Conservation (phyloP, 2,797 vertebrate genomes). For the Phoebastria nigripes region DNA sequence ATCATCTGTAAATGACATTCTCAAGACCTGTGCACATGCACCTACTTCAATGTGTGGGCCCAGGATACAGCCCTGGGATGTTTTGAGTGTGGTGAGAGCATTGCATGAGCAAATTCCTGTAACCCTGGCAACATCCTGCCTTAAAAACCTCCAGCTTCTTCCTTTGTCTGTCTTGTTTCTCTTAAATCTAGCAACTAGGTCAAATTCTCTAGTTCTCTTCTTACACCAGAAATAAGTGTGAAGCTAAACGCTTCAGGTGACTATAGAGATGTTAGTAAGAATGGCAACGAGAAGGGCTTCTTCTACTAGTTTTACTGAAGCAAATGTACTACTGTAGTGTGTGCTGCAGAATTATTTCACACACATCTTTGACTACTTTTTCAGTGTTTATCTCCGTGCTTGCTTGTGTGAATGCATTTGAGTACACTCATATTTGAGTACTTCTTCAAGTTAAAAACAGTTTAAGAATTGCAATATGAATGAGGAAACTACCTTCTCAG, state of each 20-base stretch:
- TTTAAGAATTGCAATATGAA: neutral
- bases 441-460: neutral
- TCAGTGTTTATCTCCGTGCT: neutral
- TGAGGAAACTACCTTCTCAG: neutral
- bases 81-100: neutral
- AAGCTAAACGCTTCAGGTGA: neutral
- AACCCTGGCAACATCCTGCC: neutral
- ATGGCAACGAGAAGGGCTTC: neutral
- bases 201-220: neutral
- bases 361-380: neutral
- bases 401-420: neutral
- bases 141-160: neutral
- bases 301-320: neutral
- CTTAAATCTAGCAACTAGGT: neutral
- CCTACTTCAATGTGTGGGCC: neutral
- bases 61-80: neutral
- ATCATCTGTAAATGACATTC: neutral
- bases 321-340: neutral
- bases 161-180: neutral
- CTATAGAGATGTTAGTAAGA: neutral
- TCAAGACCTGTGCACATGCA: neutral
- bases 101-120: neutral
- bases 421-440: neutral
- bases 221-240: fast-evolving
- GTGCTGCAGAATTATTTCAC: neutral